Evolutionary conservation across 2,797 vertebrate genomes (phyloP).

Genomic region (Hemibagrus guttatus): DNA sequence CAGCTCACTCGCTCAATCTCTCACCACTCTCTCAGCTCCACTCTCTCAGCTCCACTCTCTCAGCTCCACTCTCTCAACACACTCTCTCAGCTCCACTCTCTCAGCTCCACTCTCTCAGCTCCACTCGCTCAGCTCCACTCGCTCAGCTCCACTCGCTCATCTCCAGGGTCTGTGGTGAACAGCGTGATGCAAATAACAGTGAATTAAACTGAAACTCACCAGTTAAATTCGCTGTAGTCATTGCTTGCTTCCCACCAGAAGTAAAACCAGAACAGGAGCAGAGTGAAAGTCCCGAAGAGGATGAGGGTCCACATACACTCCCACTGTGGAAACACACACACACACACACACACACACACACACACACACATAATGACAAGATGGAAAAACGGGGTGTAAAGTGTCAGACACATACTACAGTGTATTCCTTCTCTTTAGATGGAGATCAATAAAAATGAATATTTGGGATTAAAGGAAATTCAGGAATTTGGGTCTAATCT

Average conservation of each 20-base stretch:
- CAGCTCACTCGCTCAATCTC: no score
- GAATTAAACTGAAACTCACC: constrained; percentile 66
- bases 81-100: no score
- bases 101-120: no score
- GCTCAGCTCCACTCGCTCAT: no score
- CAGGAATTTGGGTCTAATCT: no score
- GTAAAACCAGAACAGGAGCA: constrained; percentile 79
- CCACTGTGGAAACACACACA: constrained; percentile 67
- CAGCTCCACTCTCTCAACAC: no score
- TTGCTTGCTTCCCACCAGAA: constrained; percentile 83
- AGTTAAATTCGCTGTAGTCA: constrained; percentile 81
- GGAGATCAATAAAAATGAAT: not conserved
- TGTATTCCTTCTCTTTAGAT: not conserved
- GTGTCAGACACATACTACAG: not conserved
- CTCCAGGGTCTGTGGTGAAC: no score
- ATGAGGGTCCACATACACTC: constrained; percentile 79
- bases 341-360: constrained; percentile 17
- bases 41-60: no score
- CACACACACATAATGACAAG: not conserved
- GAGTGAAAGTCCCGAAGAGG: constrained; percentile 75
- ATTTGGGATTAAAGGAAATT: not conserved
- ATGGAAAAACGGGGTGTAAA: not conserved
- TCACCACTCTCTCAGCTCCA: no score
- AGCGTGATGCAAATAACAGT: not conserved
- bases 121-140: no score